These are phyloP conservation scores for Smittia sp. DNA, from an alignment of 2,888 invertebrate genomes.

Conservation along the genomic window DNA sequence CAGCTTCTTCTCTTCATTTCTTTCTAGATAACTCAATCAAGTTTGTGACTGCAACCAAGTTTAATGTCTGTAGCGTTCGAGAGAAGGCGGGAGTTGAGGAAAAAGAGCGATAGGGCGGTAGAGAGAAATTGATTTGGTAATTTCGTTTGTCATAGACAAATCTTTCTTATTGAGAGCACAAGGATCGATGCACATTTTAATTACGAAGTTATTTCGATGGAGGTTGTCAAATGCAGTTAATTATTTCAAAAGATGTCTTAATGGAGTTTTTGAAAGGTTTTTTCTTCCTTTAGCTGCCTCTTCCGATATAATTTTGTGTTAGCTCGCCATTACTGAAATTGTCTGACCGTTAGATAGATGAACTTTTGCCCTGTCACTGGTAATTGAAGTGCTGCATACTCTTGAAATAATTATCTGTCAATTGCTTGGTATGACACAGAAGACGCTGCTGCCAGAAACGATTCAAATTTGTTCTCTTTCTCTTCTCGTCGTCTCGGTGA, in stretches of 20 bases:
- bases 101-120: no score
- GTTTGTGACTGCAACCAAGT: not conserved
- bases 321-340: not conserved
- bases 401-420: slow-evolving; percentile 16
- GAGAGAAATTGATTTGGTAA: no score
- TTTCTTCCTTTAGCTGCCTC: slow-evolving; percentile 4
- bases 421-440: not conserved
- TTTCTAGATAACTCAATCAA: not conserved
- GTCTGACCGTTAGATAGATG: not conserved
- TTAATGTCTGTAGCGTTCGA: no score
- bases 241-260: slow-evolving; percentile 6
- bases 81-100: no score
- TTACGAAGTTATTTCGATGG: not conserved
- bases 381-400: not conserved
- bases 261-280: not conserved
- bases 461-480: not conserved
- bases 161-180: not conserved
- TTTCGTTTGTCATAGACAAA: not conserved
- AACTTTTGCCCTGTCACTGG: not conserved
- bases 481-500: not conserved
- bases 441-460: not conserved
- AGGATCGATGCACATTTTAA: not conserved
- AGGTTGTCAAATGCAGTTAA: not conserved
- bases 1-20: not conserved
- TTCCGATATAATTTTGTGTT: slow-evolving; percentile 11